A percentile compares a stretch with the other conserved stretches of the same genome.
These are phyloP conservation scores for Aphelinus certus DNA, from an alignment of 1,140 invertebrate genomes.

Conservation along the genomic window DNA sequence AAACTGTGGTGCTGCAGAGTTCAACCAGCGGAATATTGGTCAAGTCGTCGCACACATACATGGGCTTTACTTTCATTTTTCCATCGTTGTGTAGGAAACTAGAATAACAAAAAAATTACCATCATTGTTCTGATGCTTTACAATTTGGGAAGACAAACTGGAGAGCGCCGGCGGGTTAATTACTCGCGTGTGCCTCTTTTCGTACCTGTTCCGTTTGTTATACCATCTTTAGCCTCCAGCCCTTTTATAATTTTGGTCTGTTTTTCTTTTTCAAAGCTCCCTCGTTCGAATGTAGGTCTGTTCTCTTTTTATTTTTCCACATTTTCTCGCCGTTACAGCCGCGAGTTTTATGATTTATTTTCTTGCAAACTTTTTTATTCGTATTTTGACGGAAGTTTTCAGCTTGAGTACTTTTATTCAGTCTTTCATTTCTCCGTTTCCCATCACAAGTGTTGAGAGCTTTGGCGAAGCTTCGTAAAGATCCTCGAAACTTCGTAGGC, in stretches of 20 bases:
- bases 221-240: not conserved
- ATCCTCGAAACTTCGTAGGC: no score
- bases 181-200: not conserved
- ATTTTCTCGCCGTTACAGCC: not conserved
- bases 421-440: no score
- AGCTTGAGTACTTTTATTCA: no score
- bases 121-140: constrained; percentile 5
- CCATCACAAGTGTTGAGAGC: no score
- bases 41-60: not conserved
- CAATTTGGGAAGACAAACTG: not conserved
- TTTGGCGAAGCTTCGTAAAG: no score
- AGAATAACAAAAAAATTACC: constrained; percentile 9
- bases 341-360: not conserved
- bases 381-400: no score
- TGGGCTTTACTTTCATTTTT: not conserved
- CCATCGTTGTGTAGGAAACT: not conserved
- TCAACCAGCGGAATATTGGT: no score
- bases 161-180: constrained; percentile 3
- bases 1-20: no score
- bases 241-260: constrained; percentile 7
- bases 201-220: constrained; percentile 22
- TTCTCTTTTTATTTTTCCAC: constrained; percentile 2
- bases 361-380: not conserved
- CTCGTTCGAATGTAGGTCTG: not conserved
- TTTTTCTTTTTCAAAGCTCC: not conserved